Base-by-base conservation (phyloP, 2,888 invertebrate species). In the Agriotes lineatus region DNA sequence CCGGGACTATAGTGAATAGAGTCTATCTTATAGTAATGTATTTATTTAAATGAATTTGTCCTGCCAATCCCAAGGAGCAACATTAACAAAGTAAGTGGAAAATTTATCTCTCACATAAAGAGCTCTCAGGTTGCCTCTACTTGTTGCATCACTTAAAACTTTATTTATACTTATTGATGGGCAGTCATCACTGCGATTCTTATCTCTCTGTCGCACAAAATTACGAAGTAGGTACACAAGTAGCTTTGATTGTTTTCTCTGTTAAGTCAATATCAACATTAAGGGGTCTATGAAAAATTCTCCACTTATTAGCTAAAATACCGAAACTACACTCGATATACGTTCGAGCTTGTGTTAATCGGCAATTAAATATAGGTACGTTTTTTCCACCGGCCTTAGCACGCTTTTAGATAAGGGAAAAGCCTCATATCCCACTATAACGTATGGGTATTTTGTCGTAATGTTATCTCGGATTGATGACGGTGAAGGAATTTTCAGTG, bases 71-170 rank as follows among this genome's bases (percentile, higher is more conserved):
- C 4, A 42, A 33, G 18, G 61, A 67, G 30, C 30, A 62, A 66
- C 20, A 52, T 66, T 45, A 35, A 52, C 59, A 63, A 68, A 68
- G 37, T 68, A 68, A 44, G 63, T 58, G 22, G 52, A 14, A 44
- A 69, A 69, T 58, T 30, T 39, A 20, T 69, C 64, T 37, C 69
- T 45, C n/a, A 14, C n/a, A 35, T 57, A n/a, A 9, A 59, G 44
- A 48, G 69, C 64, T 65, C 44, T 64, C 12, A 37, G 44, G 50
- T 69, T 69, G 42, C 52, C 69, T 22, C 59, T 57, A 48, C 58
- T 58, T 54, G 42, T 50, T 67, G 35, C 30, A 67, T 69, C 69
- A 35, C 30, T 45, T 9, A 20, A 44, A 35, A 67, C 45, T 35
- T 61, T 35, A 50, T 44, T 35, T 48, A 64, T 25, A 35, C 33